These are phyloP conservation scores for Nothoprocta pentlandii DNA, from an alignment of 2,113 vertebrate species.

Conservation along the genomic window DNA sequence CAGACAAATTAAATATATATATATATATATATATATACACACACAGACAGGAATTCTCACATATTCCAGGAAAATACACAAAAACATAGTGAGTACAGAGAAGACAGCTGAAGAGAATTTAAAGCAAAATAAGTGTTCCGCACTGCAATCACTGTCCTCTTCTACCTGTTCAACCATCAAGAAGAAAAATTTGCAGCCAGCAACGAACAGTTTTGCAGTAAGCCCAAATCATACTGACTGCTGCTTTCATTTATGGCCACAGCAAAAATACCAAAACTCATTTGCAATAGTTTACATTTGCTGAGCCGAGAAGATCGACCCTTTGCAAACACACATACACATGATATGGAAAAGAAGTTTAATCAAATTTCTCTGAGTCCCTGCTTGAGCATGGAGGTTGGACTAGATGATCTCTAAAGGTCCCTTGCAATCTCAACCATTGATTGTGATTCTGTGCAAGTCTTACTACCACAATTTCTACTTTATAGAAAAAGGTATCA, in stretches of 20 bases:
- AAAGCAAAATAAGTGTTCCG: neutral
- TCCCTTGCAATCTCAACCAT: no score
- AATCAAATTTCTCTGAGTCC: neutral
- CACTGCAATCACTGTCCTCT: neutral
- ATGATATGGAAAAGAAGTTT: neutral
- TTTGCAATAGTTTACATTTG: fast-evolving
- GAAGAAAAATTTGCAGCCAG: neutral
- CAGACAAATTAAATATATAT: neutral
- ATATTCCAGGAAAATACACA: neutral
- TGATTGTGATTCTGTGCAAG: no score
- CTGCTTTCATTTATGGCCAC: neutral
- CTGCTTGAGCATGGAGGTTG: no score
- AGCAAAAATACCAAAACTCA: neutral
- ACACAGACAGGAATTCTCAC: neutral
- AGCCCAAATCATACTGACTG: neutral
- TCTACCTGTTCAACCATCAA: neutral
- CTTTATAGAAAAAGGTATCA: neutral
- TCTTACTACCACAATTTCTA: neutral
- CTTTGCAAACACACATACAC: neutral
- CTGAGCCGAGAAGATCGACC: neutral
- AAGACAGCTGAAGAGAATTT: neutral
- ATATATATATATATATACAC: neutral
- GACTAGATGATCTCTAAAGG: no score
- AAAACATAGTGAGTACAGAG: neutral
- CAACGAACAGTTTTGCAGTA: neutral